Percentiles rank a stretch among this genome's conserved stretches.
Conservation (phyloP, 2,888 invertebrate species). For the Rhopalosiphum nymphaeae region DNA sequence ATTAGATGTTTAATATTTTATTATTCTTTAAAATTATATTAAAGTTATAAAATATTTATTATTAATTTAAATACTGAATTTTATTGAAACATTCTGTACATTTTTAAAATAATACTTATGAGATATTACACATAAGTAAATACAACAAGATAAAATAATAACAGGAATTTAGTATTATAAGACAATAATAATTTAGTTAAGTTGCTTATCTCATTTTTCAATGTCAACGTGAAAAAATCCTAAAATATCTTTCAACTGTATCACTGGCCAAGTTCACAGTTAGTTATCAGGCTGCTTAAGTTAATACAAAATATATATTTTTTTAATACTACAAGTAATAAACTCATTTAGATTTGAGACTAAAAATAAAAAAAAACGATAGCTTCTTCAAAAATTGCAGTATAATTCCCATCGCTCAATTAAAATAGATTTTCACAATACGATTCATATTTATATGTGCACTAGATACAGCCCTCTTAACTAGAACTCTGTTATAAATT, state of each 20-base stretch:
- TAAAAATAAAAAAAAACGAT: not conserved
- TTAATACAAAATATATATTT: not conserved
- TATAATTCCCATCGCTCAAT: not conserved
- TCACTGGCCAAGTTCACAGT: not conserved
- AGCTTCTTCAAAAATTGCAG: not conserved
- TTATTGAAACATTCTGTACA: not conserved
- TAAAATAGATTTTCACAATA: not conserved
- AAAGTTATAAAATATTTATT: not conserved
- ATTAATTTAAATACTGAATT: not conserved
- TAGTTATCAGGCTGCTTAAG: not conserved
- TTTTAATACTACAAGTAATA: not conserved
- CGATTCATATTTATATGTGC: not conserved
- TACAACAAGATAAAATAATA: slow-evolving; percentile 10
- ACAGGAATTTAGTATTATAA: not conserved
- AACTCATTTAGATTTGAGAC: not conserved
- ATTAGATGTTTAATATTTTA: not conserved
- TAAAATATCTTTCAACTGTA: not conserved
- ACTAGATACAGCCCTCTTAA: not conserved
- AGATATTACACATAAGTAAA: not conserved
- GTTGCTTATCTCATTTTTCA: not conserved
- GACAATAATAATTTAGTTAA: not conserved
- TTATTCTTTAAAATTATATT: not conserved
- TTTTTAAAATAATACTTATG: not conserved
- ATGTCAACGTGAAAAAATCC: not conserved
- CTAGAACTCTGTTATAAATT: not conserved